Evolutionary conservation across 2,888 invertebrate genomes (phyloP), one percentile per base, ranked within the genome.

Genomic region (Sepioteuthis lessoniana): DNA sequence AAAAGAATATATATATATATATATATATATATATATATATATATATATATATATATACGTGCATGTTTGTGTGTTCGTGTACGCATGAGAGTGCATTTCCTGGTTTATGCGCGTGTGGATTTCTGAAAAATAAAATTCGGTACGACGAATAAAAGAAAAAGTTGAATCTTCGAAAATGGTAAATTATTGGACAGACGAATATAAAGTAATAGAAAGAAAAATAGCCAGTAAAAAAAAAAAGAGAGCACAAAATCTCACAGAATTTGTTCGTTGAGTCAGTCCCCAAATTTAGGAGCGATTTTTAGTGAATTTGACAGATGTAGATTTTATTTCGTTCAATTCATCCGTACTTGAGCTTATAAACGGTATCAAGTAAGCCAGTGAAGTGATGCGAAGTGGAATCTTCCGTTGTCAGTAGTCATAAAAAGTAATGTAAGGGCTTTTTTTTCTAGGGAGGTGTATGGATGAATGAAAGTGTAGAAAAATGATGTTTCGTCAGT

Each of bases 241-340:
- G 19, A 35, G n/a, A 35, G n/a, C 3, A 76, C n/a, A 76, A 76
- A 76, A n/a, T n/a, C 16, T 76, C 76, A 76, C 16, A 16, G 76
- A 76, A 76, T 76, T 3, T 76, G n/a, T 76, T 76, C 76, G 76
- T 35, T 76, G 76, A 76, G 16, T 76, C 76, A n/a, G 76, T 76
- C 76, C 16, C 76, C 76, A 76, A n/a, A 76, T 76, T 76, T 76
- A 76, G 35, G 76, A 76, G 76, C n/a, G 76, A 76, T 76, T 76
- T 76, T n/a, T 35, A 76, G 35, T 76, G 76, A 76, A 76, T 35
- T 76, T 76, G 76, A 76, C 76, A 76, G 76, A 76, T 76, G 76
- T 76, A 76, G n/a, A 76, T 76, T 76, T 76, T 76, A 76, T 76
- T 76, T 76, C 76, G 76, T n/a, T 76, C 76, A 76, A 76, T 76